Conservation (phyloP, 2,888 invertebrate genomes). For the Sphecodes monilicornis region DNA sequence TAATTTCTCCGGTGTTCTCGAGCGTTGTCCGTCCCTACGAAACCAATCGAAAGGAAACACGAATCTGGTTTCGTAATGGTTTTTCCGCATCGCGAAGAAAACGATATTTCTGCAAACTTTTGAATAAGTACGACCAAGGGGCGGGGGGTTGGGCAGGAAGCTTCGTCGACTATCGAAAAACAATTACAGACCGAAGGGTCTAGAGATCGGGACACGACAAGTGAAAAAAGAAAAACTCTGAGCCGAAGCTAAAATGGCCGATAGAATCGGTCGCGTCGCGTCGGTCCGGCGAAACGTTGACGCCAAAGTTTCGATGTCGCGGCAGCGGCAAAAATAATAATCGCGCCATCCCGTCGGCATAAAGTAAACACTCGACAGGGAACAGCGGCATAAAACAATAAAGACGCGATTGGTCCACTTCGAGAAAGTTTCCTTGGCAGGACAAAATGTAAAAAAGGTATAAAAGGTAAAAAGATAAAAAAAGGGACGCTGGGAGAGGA, state of each 20-base stretch:
- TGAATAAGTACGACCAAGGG: too few relatives aligned
- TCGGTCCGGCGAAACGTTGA: not conserved
- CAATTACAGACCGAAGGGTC: not conserved
- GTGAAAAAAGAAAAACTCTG: too few relatives aligned
- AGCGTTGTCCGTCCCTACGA: too few relatives aligned
- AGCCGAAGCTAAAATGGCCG: not conserved
- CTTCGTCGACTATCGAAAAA: too few relatives aligned
- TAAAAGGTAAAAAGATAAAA: conserved; percentile 17
- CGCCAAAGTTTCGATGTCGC: conserved; percentile 13
- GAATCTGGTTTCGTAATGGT: too few relatives aligned
- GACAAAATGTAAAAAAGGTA: conserved; percentile 26
- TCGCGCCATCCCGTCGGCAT: conserved; percentile 25
- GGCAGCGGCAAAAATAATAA: conserved; percentile 32
- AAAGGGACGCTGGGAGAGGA: not conserved
- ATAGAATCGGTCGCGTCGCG: not conserved
- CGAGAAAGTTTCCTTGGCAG: conserved; percentile 47
- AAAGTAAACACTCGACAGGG: conserved; percentile 49
- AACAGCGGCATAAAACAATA: conserved; percentile 57
- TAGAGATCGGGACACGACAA: not conserved
- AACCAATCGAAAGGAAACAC: too few relatives aligned
- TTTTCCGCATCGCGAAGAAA: too few relatives aligned
- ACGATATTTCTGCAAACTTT: too few relatives aligned
- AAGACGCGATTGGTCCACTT: conserved; percentile 60
- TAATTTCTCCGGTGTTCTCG: too few relatives aligned
- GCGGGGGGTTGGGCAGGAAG: too few relatives aligned